Evolutionary conservation across 1,140 invertebrate genomes (phyloP).

Genomic region (Idris sp.): DNA sequence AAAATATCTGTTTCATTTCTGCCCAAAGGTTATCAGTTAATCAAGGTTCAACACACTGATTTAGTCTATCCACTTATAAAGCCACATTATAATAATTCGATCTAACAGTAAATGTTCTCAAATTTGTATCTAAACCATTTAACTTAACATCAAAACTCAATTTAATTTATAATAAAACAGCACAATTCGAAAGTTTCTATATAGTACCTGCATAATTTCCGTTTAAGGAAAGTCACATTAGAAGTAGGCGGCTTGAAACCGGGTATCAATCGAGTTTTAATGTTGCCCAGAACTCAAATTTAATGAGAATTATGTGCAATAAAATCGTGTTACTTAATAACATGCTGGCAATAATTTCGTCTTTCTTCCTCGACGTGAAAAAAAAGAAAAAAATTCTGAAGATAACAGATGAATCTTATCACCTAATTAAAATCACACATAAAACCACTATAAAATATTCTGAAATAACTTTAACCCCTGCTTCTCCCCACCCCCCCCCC

Average conservation of each 20-base stretch:
- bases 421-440: no score
- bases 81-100: conserved; percentile 19
- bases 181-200: conserved; percentile 28
- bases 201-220: conserved; percentile 33
- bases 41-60: conserved; percentile 16
- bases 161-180: conserved; percentile 29
- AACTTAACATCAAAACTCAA: conserved; percentile 33
- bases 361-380: no score
- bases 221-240: conserved; percentile 47
- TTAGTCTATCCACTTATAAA: conserved; percentile 10
- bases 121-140: conserved; percentile 26
- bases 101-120: conserved; percentile 9
- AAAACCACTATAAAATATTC: no score
- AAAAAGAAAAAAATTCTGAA: no score
- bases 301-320: conserved; percentile 15
- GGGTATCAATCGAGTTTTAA: conserved; percentile 34
- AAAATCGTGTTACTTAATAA: conserved; percentile 11
- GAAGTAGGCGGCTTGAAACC: conserved; percentile 28
- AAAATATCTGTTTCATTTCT: conserved; percentile 7
- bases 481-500: no score
- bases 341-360: no score
- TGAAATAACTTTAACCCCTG: no score
- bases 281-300: conserved; percentile 19
- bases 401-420: no score
- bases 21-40: conserved; percentile 13